Evolutionary conservation across 2,797 vertebrate species (phyloP), one percentile per base, ranked within the genome.

Genomic region (Crocidura indochinensis): DNA sequence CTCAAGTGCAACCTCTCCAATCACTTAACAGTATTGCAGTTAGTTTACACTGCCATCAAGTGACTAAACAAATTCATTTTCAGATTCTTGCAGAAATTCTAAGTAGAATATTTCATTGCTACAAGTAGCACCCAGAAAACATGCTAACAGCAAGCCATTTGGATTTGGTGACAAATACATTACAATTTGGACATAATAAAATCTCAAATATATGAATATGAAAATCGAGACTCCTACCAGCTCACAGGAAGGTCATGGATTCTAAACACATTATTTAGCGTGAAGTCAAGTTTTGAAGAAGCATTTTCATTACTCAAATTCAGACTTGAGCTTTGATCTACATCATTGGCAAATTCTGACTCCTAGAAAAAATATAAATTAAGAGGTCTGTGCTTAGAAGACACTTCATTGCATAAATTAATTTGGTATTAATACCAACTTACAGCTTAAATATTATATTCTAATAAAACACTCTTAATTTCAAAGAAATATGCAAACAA

Each of bases 241-340:
- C 46, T 97, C 94, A 98, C 98, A 65, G 97, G 89, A 2, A 97
- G 96, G 85, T 98, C 76, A 0, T 97, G 97, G 77, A 96, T 96
- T 96, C 97, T 96, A 56, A 97, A 91, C 73, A 96, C 51, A 27
- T 85, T 96, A 73, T 83, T 95, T 84, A 97, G 86, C 22, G 84
- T 93, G 88, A 96, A 98, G 67, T 89, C 95, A 76, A 78, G 84
- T 95, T 97, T 97, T 87, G 95, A 51, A 12, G 87, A 84, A 0
- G 83, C 17, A 27, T 27, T 89, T 81, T 97, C 96, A 92, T 96
- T 85, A 44, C 27, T 56, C n/a, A 0, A 38, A 67, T 62, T 78
- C 65, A 94, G 60, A 44, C 69, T 80, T 38, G 81, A 74, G 74
- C 91, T 95, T 31, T 81, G 94, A 89, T 96, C 90, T 75, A 68